These are phyloP conservation scores for Acanthopagrus latus DNA, from an alignment of 2,797 vertebrate species.

Conservation along the genomic window DNA sequence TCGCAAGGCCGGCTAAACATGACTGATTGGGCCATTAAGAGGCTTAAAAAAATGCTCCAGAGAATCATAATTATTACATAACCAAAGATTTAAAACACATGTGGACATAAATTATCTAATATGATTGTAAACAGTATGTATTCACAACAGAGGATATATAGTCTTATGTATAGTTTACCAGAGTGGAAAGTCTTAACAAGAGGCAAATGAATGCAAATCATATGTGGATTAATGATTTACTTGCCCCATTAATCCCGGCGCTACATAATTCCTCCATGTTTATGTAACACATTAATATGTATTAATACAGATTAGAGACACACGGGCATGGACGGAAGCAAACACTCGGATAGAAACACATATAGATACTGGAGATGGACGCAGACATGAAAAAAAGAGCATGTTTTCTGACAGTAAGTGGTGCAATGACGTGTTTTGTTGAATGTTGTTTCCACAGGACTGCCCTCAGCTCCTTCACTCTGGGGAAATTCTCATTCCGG, in stretches of 20 bases:
- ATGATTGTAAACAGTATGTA: neutral
- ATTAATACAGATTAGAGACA: slow-evolving; percentile 30
- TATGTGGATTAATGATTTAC: slow-evolving; percentile 45
- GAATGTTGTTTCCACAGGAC: slow-evolving; percentile 81
- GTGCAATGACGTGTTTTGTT: neutral
- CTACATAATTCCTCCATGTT: slow-evolving; percentile 40
- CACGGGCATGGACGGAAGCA: neutral
- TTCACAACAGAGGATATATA: neutral
- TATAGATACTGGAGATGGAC: neutral
- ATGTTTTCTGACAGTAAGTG: neutral
- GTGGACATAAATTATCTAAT: neutral
- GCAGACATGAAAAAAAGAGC: neutral
- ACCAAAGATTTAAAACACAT: neutral
- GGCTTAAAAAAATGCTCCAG: neutral
- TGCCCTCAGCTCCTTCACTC: slow-evolving; percentile 95
- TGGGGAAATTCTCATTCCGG: slow-evolving; percentile 93
- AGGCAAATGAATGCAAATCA: slow-evolving; percentile 28
- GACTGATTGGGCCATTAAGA: neutral
- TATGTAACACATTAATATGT: slow-evolving; percentile 20
- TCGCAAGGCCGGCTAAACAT: neutral
- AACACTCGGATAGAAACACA: neutral
- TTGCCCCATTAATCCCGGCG: slow-evolving; percentile 55
- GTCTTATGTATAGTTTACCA: neutral
- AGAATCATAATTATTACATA: neutral
- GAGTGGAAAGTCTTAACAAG: slow-evolving; percentile 11